Evolutionary conservation across 2,888 invertebrate species (phyloP).

Genomic region (Conus canariensis): DNA sequence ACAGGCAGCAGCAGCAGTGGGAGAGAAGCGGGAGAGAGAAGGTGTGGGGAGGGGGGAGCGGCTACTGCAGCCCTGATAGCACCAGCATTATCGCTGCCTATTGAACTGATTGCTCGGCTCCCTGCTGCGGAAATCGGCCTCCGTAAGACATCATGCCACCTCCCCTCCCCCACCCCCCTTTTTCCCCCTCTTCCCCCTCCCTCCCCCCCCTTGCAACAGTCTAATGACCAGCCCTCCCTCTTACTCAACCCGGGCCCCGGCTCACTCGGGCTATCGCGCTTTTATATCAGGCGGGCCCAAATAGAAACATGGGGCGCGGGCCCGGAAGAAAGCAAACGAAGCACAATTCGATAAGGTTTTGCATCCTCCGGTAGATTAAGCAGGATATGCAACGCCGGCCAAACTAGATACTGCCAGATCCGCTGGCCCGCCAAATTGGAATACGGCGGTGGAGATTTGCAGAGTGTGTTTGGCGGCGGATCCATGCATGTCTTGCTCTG

Average conservation of each 20-base stretch:
- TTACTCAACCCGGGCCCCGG: conserved; percentile 10
- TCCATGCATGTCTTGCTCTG: conserved; percentile 8
- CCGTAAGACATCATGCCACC: not conserved
- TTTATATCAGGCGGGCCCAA: conserved; percentile 33
- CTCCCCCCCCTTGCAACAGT: not conserved
- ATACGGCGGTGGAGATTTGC: not conserved
- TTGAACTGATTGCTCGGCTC: conserved; percentile 5
- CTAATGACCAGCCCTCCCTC: conserved; percentile 27
- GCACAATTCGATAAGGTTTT: conserved; percentile 34
- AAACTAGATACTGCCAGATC: conserved; percentile 35
- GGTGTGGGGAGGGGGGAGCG: not conserved
- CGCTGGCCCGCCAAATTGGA: conserved; percentile 11
- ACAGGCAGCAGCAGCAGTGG: too few relatives aligned
- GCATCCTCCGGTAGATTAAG: conserved; percentile 40
- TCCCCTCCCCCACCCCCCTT: not conserved
- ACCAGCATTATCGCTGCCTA: conserved; percentile 7
- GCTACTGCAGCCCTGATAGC: conserved; percentile 7
- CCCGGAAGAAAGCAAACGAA: conserved; percentile 32
- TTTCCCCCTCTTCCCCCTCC: not conserved
- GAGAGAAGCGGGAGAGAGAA: not conserved
- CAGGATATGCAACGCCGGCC: conserved; percentile 30
- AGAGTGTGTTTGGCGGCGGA: not conserved
- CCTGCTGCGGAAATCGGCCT: not conserved
- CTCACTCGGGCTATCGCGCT: conserved; percentile 11
- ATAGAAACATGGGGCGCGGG: conserved; percentile 27